A percentile compares a stretch with the other conserved stretches of the same genome.
phyloP scores from a whole-genome alignment of 2,888 invertebrate species.

The Branchellion lobata region DNA sequence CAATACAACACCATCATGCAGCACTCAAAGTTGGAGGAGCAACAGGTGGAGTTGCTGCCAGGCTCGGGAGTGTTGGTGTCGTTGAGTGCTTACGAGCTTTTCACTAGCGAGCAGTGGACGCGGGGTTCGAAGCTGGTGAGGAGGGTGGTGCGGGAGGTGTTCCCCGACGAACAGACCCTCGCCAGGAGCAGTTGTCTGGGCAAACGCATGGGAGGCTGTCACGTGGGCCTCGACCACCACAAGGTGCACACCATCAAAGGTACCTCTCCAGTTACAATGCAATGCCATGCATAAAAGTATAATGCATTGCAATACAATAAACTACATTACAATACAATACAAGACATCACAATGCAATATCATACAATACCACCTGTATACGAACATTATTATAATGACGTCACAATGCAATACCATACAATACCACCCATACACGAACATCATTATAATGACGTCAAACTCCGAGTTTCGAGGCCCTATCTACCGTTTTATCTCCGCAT shows the following conservation, averaged over 20 bases:
- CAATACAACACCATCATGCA: background rate
- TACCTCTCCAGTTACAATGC: too few species aligned
- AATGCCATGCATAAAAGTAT: background rate
- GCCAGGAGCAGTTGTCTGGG: slow-evolving; percentile 47
- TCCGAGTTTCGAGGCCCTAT: too few species aligned
- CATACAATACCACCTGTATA: background rate
- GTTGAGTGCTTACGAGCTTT: slow-evolving; percentile 21
- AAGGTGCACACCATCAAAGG: slow-evolving; percentile 49
- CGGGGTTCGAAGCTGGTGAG: slow-evolving; percentile 47
- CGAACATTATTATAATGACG: background rate
- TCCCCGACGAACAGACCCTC: slow-evolving; percentile 47
- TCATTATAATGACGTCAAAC: too few species aligned
- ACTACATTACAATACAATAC: too few species aligned
- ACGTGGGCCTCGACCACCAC: slow-evolving; percentile 45
- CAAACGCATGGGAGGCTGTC: slow-evolving; percentile 38
- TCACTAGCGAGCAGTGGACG: slow-evolving; percentile 30
- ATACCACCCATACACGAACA: too few species aligned
- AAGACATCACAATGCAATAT: too few species aligned
- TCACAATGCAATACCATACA: too few species aligned
- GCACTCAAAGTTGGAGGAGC: slow-evolving; percentile 2
- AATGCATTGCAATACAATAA: too few species aligned
- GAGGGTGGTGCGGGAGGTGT: slow-evolving; percentile 46
- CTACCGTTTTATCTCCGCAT: too few species aligned
- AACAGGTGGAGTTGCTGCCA: slow-evolving; percentile 48
- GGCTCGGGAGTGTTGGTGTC: slow-evolving; percentile 46